phyloP scores from a whole-genome alignment of 30 jellyfish, hydroid and myxozoan species.

The Cassiopea xamachana region DNA sequence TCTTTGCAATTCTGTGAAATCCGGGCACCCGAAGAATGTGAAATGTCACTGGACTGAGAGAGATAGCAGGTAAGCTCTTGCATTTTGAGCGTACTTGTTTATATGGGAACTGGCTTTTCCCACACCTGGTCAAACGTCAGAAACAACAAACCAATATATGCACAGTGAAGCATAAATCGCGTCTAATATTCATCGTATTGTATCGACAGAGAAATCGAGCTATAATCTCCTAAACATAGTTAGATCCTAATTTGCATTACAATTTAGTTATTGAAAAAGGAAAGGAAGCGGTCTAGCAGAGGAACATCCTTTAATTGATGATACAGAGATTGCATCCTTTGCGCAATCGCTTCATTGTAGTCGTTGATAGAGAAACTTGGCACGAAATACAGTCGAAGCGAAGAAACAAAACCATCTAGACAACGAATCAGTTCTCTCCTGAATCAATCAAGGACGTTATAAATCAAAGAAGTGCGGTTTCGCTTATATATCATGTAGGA shows the following conservation, averaged over 20 bases:
- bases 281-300: not conserved
- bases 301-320: not conserved
- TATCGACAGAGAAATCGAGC: conserved; percentile 11
- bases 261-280: conserved; percentile 2
- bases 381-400: not conserved
- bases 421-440: too few relatives aligned
- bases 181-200: conserved; percentile 19
- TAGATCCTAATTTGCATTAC: conserved; percentile 29
- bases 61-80: not conserved
- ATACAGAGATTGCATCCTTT: not conserved
- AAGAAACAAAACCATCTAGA: not conserved
- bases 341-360: not conserved
- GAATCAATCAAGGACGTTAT: too few relatives aligned
- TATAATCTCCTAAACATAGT: conserved; percentile 17
- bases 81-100: not conserved
- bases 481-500: not conserved
- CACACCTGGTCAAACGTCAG: conserved; percentile 53
- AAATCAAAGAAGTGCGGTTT: too few relatives aligned
- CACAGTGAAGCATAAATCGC: conserved; percentile 25
- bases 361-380: not conserved
- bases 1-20: not conserved
- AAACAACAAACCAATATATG: conserved; percentile 20
- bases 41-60: not conserved
- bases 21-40: not conserved
- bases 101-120: not conserved